phyloP scores from a whole-genome alignment of 2,797 vertebrate species.

The Silurus aristotelis region DNA sequence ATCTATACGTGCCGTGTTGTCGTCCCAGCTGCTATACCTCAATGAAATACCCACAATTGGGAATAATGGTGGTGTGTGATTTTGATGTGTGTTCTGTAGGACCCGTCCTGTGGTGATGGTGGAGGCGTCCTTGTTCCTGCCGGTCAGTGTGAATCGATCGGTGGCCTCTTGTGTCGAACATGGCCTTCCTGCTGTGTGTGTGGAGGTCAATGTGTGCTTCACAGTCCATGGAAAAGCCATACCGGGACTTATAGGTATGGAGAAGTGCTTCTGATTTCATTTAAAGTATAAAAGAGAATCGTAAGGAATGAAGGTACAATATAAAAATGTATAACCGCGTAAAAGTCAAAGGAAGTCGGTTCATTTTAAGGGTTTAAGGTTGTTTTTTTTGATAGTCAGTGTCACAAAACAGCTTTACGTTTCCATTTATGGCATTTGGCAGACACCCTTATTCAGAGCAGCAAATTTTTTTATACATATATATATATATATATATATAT shows the following conservation, averaged over 20 bases:
- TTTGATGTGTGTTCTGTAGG: conserved; percentile 67
- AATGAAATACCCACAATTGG: background rate
- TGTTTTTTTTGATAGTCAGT: background rate
- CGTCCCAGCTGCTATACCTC: background rate
- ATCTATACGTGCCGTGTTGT: background rate
- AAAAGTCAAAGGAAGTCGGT: no score
- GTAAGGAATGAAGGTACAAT: no score
- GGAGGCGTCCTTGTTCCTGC: conserved; percentile 79
- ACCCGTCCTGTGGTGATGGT: conserved; percentile 89
- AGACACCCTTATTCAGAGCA: no score
- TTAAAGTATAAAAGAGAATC: background rate
- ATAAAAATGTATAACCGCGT: no score
- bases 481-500: no score
- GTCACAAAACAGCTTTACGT: background rate
- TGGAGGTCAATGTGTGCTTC: conserved; percentile 86
- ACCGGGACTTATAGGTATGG: conserved; percentile 81
- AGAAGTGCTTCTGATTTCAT: conserved; percentile 2
- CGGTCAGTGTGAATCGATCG: conserved; percentile 80
- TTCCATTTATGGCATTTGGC: no score
- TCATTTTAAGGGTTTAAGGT: no score
- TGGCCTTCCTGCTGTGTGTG: conserved; percentile 77
- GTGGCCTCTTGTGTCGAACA: conserved; percentile 78
- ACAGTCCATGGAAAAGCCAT: conserved; percentile 79
- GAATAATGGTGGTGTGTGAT: background rate
- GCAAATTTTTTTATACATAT: no score